Evolutionary conservation across 2,888 invertebrate species (phyloP).

Genomic region (Tipula vernalis): DNA sequence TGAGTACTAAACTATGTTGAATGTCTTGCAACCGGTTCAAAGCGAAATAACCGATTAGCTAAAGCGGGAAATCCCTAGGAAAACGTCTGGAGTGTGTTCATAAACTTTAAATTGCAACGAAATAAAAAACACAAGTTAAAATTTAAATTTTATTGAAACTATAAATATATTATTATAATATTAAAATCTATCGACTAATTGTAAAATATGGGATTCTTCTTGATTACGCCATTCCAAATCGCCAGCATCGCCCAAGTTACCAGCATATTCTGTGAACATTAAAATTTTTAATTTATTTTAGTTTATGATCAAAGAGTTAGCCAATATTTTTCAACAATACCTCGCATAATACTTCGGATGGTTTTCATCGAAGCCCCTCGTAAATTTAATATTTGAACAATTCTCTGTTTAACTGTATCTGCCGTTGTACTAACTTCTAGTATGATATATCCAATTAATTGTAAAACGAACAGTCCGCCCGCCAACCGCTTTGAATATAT

Average conservation of each 20-base stretch:
- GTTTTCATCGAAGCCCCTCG: constrained; percentile 85
- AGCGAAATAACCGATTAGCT: neutral
- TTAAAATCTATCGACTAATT: constrained; percentile 88
- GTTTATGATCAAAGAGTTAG: neutral
- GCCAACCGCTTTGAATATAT: constrained; percentile 82
- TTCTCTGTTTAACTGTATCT: constrained; percentile 65
- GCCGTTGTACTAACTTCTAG: constrained; percentile 61
- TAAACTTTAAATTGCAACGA: no score
- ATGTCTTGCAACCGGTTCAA: neutral
- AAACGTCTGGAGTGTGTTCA: no score
- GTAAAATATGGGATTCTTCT: constrained; percentile 83
- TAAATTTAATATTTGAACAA: constrained; percentile 77
- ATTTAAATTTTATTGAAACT: neutral
- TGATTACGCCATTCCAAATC: constrained; percentile 74
- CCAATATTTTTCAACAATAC: constrained; percentile 32
- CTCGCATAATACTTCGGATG: constrained; percentile 86
- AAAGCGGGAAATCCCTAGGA: no score
- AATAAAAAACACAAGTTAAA: neutral
- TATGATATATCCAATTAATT: constrained; percentile 83
- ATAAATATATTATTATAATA: constrained; percentile 19
- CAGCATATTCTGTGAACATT: constrained; percentile 68
- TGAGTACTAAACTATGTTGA: neutral
- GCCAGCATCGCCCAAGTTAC: constrained; percentile 85
- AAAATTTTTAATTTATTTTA: neutral
- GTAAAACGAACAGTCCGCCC: constrained; percentile 90